Evolutionary conservation across 2,888 invertebrate genomes (phyloP), one percentile per base, ranked within the genome.

Genomic region (Tolmerus cingulatus): DNA sequence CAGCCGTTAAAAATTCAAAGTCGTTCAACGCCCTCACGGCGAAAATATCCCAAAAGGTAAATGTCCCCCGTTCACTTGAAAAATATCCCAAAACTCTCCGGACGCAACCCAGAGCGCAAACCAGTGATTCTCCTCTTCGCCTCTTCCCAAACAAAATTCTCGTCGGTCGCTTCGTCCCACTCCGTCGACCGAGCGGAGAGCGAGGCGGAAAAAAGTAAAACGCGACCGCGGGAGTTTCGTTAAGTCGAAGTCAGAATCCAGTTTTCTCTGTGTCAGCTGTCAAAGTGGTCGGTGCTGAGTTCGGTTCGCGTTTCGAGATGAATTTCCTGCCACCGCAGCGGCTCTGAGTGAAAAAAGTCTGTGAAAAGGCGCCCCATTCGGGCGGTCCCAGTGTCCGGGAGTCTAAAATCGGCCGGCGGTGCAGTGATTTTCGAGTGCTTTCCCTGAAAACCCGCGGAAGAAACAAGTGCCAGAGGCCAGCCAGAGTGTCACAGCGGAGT

Each of bases 211-310:
- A 77, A 37, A 37, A 77, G 40, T 40, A 37, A 37, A 19, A 19
- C 8, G 5, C 34, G 77, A 27, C 77, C 77, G 19, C 77, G 40
- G 40, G 77, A 77, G 40, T 77, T 77, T 77, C 77, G 86, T 86
- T 86, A 77, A 76, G 77, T 77, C 51, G 8, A 30, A 55, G 55
- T 34, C 34, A 77, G 30, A 34, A 34, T 74, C 86, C 86, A 86
- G 86, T 86, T 86, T 76, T 55, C 46, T 34, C 77, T 76, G 86
- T 86, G 37, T 76, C 77, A 86, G 74, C 86, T 86, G 86, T 86
- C 86, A 86, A 86, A 86, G 86, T 77, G 86, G 86, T 55, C 8
- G 77, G 55, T 86, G 76, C 37, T 37, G 34, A 55, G 76, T 16
- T 86, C 40, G 55, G 85, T 30, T 86, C 86, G 86, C 55, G 77